Percentiles rank a stretch among this genome's conserved stretches.
phyloP scores from a whole-genome alignment of 2,888 invertebrate genomes.

The Drosophila kambysellisi region DNA sequence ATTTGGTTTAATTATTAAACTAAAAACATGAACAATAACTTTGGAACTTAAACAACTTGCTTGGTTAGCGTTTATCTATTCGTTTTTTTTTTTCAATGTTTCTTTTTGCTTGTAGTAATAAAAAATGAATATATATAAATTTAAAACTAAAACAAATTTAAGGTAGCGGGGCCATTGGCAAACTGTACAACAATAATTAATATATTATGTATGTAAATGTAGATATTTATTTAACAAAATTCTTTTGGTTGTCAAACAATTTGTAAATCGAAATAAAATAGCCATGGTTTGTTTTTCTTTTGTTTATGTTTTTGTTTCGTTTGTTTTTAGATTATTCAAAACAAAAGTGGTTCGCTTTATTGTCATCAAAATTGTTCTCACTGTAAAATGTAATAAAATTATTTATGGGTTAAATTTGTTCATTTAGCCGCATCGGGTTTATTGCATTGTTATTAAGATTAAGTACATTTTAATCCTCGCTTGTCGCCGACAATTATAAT shows the following conservation, averaged over 20 bases:
- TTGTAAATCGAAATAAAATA: constrained; percentile 56
- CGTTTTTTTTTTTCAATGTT: constrained; percentile 5
- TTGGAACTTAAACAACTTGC: constrained; percentile 69
- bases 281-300: constrained; percentile 39
- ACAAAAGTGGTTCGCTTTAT: constrained; percentile 65
- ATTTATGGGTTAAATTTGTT: constrained; percentile 53
- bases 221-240: constrained; percentile 56
- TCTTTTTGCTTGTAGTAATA: constrained; percentile 41
- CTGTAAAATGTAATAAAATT: constrained; percentile 70
- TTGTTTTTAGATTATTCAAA: constrained; percentile 41
- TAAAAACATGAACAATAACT: constrained; percentile 61
- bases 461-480: constrained; percentile 50
- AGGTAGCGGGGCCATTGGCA: constrained; percentile 83
- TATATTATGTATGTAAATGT: constrained; percentile 40
- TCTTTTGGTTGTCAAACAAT: constrained; percentile 79
- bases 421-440: constrained; percentile 47
- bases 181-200: constrained; percentile 75
- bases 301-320: constrained; percentile 32
- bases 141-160: constrained; percentile 82
- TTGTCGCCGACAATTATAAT: constrained; percentile 18
- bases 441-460: constrained; percentile 51
- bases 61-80: constrained; percentile 45
- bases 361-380: constrained; percentile 69
- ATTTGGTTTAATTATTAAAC: constrained; percentile 62
- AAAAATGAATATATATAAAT: constrained; percentile 21